phyloP scores from a whole-genome alignment of 2,888 invertebrate genomes.

The Watsonalla cultraria region DNA sequence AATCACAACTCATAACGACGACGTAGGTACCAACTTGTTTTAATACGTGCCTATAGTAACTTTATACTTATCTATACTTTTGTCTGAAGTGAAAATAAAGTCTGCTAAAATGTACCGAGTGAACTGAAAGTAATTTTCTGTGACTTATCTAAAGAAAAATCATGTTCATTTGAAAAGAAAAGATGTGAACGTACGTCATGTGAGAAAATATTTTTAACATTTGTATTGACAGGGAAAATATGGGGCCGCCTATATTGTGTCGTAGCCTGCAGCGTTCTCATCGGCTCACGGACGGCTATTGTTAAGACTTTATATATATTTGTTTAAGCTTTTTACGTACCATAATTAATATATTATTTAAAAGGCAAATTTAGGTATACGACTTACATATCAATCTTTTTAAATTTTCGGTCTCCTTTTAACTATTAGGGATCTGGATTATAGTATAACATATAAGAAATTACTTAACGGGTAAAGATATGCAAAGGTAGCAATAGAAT shows the following conservation, averaged over 20 bases:
- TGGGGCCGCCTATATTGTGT: conserved; percentile 28
- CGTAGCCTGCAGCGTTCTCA: conserved; percentile 20
- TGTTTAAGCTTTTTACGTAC: too few species aligned
- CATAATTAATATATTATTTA: too few species aligned
- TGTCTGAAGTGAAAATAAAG: conserved; percentile 32
- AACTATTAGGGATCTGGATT: too few species aligned
- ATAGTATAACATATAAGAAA: too few species aligned
- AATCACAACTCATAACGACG: conserved; percentile 9
- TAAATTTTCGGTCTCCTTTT: too few species aligned
- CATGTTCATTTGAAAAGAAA: conserved; percentile 47
- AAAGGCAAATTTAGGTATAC: too few species aligned
- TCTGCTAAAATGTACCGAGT: conserved; percentile 34
- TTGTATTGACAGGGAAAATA: conserved; percentile 55
- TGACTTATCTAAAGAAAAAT: conserved; percentile 41
- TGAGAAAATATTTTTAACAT: conserved; percentile 54
- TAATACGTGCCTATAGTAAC: conserved; percentile 17
- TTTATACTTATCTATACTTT: conserved; percentile 20
- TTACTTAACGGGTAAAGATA: too few species aligned
- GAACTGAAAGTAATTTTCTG: conserved; percentile 47
- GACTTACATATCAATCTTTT: too few species aligned
- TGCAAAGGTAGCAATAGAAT: too few species aligned
- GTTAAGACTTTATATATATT: too few species aligned
- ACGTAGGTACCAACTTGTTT: conserved; percentile 9
- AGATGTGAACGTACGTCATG: conserved; percentile 33
- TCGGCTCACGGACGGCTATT: conserved; percentile 3